Evolutionary conservation across 2,797 vertebrate species (phyloP).

Genomic region (Sebastes elongatus): DNA sequence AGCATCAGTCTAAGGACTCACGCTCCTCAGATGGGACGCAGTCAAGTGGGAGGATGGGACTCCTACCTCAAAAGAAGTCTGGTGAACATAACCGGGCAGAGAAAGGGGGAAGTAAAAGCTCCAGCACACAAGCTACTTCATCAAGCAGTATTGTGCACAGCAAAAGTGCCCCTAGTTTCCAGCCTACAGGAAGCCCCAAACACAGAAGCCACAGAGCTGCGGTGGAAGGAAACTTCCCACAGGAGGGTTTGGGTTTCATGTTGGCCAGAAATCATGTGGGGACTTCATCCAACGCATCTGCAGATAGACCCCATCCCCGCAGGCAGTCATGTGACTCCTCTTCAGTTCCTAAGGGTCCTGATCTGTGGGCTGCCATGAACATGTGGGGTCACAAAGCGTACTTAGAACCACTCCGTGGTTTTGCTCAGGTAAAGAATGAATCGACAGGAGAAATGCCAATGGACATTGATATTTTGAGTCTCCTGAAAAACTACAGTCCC

Average conservation of each 20-base stretch:
- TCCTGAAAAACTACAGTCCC: conserved; percentile 94
- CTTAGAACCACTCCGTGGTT: conserved; percentile 59
- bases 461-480: conserved; percentile 91
- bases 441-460: conserved; percentile 80
- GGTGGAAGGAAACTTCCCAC: conserved; percentile 84
- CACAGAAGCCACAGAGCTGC: conserved; percentile 69
- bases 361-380: conserved; percentile 78
- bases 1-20: conserved; percentile 60
- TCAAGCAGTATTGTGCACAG: conserved; percentile 56
- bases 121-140: conserved; percentile 63
- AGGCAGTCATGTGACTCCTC: conserved; percentile 69
- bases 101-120: conserved; percentile 65
- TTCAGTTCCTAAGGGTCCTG: conserved; percentile 56
- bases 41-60: conserved; percentile 47
- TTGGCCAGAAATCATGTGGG: conserved; percentile 84
- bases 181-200: conserved; percentile 72
- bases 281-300: conserved; percentile 40
- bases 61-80: conserved; percentile 67
- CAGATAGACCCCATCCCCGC: conserved; percentile 63
- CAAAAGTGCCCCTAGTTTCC: conserved; percentile 71
- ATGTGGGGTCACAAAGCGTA: conserved; percentile 74
- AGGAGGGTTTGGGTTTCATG: conserved; percentile 82
- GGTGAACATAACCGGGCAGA: conserved; percentile 42
- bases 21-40: conserved; percentile 41
- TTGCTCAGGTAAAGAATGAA: conserved; percentile 85